Evolutionary conservation across 2,113 vertebrate genomes (phyloP), one percentile per base, ranked within the genome.

Genomic region (Onychostruthus taczanowskii): DNA sequence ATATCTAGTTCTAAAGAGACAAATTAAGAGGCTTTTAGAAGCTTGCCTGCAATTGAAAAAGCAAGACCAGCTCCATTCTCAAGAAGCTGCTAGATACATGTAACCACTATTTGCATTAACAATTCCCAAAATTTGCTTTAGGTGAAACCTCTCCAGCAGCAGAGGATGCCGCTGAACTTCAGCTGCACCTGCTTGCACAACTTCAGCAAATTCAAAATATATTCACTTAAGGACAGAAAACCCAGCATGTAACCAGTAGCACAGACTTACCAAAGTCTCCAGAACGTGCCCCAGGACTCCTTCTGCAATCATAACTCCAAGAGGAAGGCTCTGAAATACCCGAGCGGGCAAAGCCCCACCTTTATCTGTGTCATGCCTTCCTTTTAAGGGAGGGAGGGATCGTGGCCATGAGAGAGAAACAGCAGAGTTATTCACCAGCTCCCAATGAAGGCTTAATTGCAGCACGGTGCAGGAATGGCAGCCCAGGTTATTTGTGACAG

Each of bases 341-440:
- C 13, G 21, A 27, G 88, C 83, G 23, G 14, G 23, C 89, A 93
- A 94, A 96, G 95, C 96, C 64, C 92, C 96, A 89, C 96, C 96
- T 96, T 53, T 14, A 80, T 66, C n/a, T 10, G 46, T 88, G 95
- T 95, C 96, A 95, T 66, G 39, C 67, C 52, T 92, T 67, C 92
- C 75, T 91, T 92, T 85, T 49, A 90, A 83, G 68, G 1, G 70
- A 66, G 59, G 63, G 94, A 64, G 59, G 77, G 72, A 43, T 1
- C 58, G 16, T 0, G 58, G 53, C 81, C 13, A 28, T 74, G 52
- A 87, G 52, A 41, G 41, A 41, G 41, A 15, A 41, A 41, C 1
- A 0, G 55, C 55, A n/a, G 24, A 37, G 53, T 62, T 82, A 16
- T 14, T 83, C 67, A 35, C 39, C 69, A 55, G 9, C 20, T 28